phyloP scores from a whole-genome alignment of 2,797 vertebrate genomes.

The Poecilia gillii region DNA sequence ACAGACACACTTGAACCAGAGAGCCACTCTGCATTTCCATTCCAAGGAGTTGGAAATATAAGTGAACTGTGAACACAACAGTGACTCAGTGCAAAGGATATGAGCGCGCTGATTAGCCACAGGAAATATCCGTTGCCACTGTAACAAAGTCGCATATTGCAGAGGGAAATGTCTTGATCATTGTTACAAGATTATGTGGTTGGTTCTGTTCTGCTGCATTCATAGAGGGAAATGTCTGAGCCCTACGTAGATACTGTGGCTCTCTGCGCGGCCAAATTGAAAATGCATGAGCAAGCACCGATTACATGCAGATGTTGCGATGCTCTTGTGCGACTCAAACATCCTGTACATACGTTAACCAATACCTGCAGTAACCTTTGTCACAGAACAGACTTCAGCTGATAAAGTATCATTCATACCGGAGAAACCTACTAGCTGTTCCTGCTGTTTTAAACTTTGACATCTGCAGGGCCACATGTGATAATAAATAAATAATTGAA shows the following conservation, averaged over 20 bases:
- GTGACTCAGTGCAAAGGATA: conserved; percentile 31
- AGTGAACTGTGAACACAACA: conserved; percentile 13
- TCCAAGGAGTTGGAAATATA: conserved; percentile 15
- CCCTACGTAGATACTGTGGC: not conserved
- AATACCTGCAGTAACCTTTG: conserved; percentile 2
- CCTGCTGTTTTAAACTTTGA: not conserved
- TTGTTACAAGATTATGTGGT: conserved; percentile 32
- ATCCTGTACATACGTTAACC: not conserved
- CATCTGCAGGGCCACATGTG: not conserved
- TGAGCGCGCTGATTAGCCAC: conserved; percentile 47
- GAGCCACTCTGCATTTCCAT: conserved; percentile 29
- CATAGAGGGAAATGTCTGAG: conserved; percentile 11
- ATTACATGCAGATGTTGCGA: conserved; percentile 19
- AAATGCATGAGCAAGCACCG: conserved; percentile 23
- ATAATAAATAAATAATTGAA: not conserved
- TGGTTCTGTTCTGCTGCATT: conserved; percentile 32
- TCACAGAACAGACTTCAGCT: not conserved
- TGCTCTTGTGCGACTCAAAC: conserved; percentile 5
- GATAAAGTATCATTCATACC: not conserved
- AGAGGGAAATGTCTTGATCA: conserved; percentile 54
- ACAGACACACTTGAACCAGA: conserved; percentile 27
- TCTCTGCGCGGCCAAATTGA: conserved; percentile 1
- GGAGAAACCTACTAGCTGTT: not conserved
- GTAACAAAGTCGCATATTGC: conserved; percentile 35
- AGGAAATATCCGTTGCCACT: conserved; percentile 59